Percentiles rank a stretch among this genome's conserved stretches.
Evolutionary conservation across 2,113 vertebrate genomes (phyloP).

Genomic region (Daubentonia madagascariensis): DNA sequence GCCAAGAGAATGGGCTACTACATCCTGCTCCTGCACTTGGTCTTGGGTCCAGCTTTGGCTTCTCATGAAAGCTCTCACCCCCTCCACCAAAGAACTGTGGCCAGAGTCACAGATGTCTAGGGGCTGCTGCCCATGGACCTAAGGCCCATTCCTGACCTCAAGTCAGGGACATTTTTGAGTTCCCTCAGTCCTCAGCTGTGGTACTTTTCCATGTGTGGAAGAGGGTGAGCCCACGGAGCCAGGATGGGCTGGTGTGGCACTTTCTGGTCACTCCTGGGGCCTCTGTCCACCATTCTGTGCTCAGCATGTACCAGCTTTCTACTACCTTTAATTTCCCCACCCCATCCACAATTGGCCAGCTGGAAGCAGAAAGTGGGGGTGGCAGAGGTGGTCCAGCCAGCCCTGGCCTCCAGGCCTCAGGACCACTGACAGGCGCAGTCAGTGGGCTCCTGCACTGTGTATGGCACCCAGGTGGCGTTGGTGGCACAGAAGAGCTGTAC

Average conservation of each 20-base stretch:
- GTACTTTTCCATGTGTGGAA: not conserved
- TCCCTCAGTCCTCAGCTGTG: not conserved
- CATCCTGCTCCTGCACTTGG: not conserved
- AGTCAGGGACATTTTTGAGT: not conserved
- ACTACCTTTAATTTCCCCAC: not conserved
- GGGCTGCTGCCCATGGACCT: not conserved
- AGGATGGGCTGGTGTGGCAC: not conserved
- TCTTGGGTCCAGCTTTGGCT: not conserved
- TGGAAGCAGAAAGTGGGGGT: not conserved
- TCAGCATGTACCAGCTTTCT: not conserved
- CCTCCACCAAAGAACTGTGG: not conserved
- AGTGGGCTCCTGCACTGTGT: constrained; percentile 96
- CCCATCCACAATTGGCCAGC: not conserved
- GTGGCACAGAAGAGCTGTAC: constrained; percentile 95
- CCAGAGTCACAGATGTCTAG: not conserved
- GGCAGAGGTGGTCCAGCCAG: not conserved
- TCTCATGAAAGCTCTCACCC: not conserved
- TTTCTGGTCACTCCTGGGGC: not conserved
- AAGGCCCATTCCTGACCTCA: not conserved
- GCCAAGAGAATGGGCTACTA: not conserved
- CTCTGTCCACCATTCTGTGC: not conserved
- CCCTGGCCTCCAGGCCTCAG: constrained; percentile 72
- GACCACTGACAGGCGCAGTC: constrained; percentile 99
- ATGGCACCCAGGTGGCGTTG: constrained; percentile 96
- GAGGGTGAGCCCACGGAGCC: not conserved